phyloP scores from a whole-genome alignment of 2,888 invertebrate species.

The Meliscaeva auricollis region DNA sequence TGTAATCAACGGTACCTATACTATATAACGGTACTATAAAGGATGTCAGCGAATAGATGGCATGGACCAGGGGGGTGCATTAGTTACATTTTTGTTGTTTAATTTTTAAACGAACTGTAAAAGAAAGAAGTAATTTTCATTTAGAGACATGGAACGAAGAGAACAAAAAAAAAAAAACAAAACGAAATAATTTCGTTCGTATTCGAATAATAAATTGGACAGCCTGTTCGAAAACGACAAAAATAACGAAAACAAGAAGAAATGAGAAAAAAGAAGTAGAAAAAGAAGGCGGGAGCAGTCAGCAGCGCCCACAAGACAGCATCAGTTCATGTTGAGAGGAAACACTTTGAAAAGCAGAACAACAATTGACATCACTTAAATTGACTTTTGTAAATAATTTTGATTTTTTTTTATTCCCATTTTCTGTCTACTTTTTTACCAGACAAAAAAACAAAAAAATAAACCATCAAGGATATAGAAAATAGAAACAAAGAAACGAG shows the following conservation, averaged over 20 bases:
- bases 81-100: conserved; percentile 25
- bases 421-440: not conserved
- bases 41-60: not conserved
- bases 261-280: too few species aligned
- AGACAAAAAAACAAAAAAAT: conserved; percentile 1
- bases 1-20: conserved; percentile 61
- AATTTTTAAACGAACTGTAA: conserved; percentile 72
- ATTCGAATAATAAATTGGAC: conserved; percentile 73
- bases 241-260: not conserved
- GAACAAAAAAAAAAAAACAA: conserved; percentile 21
- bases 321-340: conserved; percentile 56
- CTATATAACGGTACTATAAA: too few species aligned
- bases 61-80: not conserved
- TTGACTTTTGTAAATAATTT: conserved; percentile 73
- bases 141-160: conserved; percentile 17
- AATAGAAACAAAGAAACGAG: conserved; percentile 33
- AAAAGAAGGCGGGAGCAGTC: too few species aligned
- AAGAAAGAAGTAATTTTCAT: conserved; percentile 63
- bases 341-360: conserved; percentile 47
- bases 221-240: conserved; percentile 18
- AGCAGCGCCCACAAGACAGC: not conserved
- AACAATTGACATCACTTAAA: conserved; percentile 72
- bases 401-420: conserved; percentile 38
- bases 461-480: conserved; percentile 3
- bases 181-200: conserved; percentile 58